Evolutionary conservation across 1,140 invertebrate species (phyloP), one percentile per base, ranked within the genome.

Genomic region (Anoplolepis gracilipes): DNA sequence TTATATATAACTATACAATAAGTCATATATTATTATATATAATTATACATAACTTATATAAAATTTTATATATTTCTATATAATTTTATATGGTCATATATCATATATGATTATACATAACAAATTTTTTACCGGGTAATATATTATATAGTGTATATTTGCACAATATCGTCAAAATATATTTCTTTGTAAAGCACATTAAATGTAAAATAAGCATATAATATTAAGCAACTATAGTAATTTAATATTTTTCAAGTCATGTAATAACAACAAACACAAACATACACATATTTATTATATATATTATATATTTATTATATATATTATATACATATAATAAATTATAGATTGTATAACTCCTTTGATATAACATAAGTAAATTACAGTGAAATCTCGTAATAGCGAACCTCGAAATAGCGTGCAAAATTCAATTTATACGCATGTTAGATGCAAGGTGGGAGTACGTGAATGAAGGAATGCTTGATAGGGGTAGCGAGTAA

Each of bases 271-370:
- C 28, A 33, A 55, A 22, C 13, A 22, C 25, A 33, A 1, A 33
- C 13, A 33, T 28, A 11, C 7, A 1, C 16, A 22, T 13, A 59
- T n/a, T n/a, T n/a, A n/a, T n/a, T 5, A n/a, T 36, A 36, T 6
- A 49, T 49, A 19, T 49, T 73, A 16, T 11, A 39, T 16, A 39
- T 36, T 33, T 1, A 59, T 75, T 75, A 33, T 53, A 13, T 30
- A 70, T 16, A 72, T 36, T 36, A 36, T 36, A 36, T 36, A 36
- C n/a, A n/a, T 6, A 8, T 7, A 70, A 75, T 59, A 75, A 75
- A 59, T 75, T 75, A 7, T 25, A 75, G 25, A 75, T 75, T 57
- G 16, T 13, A 25, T 49, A n/a, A 7, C n/a, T 73, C 6, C 28
- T 57, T 33, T 13, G 28, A 36, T 30, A 59, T n/a, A n/a, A n/a